phyloP scores from a whole-genome alignment of 2,888 invertebrate genomes.

The Linnaemya tessellans region DNA sequence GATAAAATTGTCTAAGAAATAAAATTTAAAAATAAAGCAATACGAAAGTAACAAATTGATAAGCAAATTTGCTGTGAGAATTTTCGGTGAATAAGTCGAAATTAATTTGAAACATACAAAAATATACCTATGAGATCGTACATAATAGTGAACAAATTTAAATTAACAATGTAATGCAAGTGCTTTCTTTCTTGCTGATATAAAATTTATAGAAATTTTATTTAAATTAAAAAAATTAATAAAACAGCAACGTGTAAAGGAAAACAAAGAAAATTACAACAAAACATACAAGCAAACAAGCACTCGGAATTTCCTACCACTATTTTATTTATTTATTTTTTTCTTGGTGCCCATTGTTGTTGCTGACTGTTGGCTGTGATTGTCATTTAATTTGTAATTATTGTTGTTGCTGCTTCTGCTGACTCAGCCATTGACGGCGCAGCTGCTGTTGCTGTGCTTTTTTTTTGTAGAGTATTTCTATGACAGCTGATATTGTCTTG shows the following conservation, averaged over 20 bases:
- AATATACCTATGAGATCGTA: neutral
- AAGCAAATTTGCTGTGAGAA: neutral
- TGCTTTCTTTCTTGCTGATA: neutral
- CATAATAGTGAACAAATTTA: neutral
- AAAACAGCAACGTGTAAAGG: conserved; percentile 14
- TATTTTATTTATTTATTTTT: conserved; percentile 5
- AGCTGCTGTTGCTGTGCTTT: conserved; percentile 22
- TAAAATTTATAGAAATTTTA: conserved; percentile 3
- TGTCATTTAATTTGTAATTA: conserved; percentile 38
- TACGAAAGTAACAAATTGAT: conserved; percentile 5
- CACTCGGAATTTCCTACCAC: conserved; percentile 37
- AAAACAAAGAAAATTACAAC: conserved; percentile 46
- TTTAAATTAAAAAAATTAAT: neutral
- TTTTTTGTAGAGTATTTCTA: conserved; percentile 36
- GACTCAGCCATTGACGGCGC: neutral
- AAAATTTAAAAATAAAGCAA: neutral
- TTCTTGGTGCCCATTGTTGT: conserved; percentile 1
- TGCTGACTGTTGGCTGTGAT: conserved; percentile 30
- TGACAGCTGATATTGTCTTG: conserved; percentile 61
- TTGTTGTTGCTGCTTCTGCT: conserved; percentile 30
- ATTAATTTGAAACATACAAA: conserved; percentile 13
- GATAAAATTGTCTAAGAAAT: conserved; percentile 13
- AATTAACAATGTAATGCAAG: neutral
- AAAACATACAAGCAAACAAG: neutral
- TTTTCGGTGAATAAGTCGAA: conserved; percentile 30